phyloP scores from a whole-genome alignment of 2,797 vertebrate species.

The Smutsia gigantea region DNA sequence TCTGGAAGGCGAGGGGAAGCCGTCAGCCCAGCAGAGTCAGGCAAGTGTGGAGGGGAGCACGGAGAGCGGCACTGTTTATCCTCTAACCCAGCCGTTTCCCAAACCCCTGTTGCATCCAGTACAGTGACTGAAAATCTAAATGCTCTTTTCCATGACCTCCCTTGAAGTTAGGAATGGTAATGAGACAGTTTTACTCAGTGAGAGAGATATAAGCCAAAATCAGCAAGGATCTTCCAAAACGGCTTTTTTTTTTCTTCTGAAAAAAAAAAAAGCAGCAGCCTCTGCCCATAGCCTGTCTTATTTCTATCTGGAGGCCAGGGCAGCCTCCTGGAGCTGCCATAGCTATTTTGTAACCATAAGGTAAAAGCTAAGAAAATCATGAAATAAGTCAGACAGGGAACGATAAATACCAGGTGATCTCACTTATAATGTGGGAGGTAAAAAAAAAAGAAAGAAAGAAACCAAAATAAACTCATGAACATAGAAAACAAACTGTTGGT shows the following conservation, averaged over 20 bases:
- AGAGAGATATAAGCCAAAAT: neutral
- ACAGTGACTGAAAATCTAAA: neutral
- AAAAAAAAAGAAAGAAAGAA: too few species aligned
- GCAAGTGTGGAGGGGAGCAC: fast-evolving
- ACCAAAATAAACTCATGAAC: too few species aligned
- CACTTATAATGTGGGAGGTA: too few species aligned
- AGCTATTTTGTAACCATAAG: neutral
- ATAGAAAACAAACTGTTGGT: too few species aligned
- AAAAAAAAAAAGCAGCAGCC: neutral
- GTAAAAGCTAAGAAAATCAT: neutral
- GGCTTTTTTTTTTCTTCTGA: neutral
- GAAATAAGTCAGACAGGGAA: too few species aligned
- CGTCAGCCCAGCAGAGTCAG: fast-evolving
- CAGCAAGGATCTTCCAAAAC: neutral
- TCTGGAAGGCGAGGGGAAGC: too few species aligned
- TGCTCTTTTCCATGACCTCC: neutral
- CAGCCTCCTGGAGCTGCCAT: neutral
- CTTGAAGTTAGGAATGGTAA: neutral
- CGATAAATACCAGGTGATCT: too few species aligned
- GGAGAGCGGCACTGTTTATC: fast-evolving
- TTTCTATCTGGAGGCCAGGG: neutral
- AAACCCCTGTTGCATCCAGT: fast-evolving
- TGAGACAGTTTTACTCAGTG: neutral
- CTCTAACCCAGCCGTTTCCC: fast-evolving
- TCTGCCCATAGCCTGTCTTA: neutral